These are phyloP conservation scores for Ursus arctos DNA, from an alignment of 2,113 vertebrate genomes.

Conservation along the genomic window DNA sequence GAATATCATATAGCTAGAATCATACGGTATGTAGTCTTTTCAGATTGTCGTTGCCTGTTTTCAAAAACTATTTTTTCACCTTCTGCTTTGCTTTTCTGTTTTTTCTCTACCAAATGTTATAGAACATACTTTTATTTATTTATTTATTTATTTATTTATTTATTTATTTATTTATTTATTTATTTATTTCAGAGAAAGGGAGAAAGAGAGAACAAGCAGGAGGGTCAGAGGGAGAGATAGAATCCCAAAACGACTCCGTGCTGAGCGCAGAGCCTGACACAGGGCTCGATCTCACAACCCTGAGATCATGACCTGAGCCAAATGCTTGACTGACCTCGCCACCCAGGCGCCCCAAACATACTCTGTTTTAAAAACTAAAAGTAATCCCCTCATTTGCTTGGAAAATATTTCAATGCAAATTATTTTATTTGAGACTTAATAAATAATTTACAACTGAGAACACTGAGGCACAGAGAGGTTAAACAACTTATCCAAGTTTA, in stretches of 20 bases:
- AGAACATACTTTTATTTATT: neutral
- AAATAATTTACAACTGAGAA: neutral
- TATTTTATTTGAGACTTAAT: neutral
- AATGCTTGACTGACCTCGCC: neutral
- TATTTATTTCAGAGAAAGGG: too few relatives aligned
- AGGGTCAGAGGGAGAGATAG: neutral
- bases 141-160: neutral
- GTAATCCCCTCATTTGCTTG: neutral
- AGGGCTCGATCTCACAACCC: neutral
- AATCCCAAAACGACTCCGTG: neutral
- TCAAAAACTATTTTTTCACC: neutral
- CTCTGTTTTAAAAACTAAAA: constrained; percentile 8
- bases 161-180: too few relatives aligned
- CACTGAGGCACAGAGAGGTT: neutral
- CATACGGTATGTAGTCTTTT: neutral
- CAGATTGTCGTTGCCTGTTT: neutral
- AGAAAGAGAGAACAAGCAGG: neutral
- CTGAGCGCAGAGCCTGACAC: neutral
- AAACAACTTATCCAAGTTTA: neutral
- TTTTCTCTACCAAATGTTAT: neutral
- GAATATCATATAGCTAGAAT: neutral
- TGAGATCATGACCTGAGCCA: neutral
- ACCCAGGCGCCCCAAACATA: neutral
- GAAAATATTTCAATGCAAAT: neutral
- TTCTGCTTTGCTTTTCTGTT: neutral